These are phyloP conservation scores for Entomobrya proxima DNA, from an alignment of 2,888 invertebrate species.

Conservation along the genomic window DNA sequence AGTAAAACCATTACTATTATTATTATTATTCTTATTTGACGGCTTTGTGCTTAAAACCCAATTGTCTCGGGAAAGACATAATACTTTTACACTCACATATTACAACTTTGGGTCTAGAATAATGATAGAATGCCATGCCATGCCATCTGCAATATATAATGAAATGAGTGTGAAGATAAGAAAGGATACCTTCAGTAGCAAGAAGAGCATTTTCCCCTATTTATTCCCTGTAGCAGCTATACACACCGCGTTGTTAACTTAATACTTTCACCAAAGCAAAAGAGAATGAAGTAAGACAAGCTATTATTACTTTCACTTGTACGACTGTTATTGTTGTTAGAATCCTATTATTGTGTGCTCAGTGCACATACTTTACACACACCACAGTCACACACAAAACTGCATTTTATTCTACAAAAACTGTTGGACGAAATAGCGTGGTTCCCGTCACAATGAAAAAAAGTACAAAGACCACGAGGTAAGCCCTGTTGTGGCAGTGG, in stretches of 20 bases:
- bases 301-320: constrained; percentile 38
- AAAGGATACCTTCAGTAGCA: background rate
- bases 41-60: constrained; percentile 12
- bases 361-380: background rate
- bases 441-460: background rate
- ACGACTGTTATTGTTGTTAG: constrained; percentile 19
- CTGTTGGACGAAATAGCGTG: background rate
- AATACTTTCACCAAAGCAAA: background rate
- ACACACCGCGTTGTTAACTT: background rate
- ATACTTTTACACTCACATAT: background rate
- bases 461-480: constrained; percentile 28
- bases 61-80: background rate
- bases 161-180: constrained; percentile 4
- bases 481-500: background rate
- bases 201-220: background rate
- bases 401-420: background rate
- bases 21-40: constrained; percentile 12
- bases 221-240: background rate
- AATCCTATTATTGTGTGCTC: constrained; percentile 1
- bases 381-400: background rate
- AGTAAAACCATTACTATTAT: constrained; percentile 13
- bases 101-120: background rate
- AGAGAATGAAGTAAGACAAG: constrained; percentile 13
- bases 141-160: constrained; percentile 28
- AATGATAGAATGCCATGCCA: constrained; percentile 32